Percentiles rank a stretch among this genome's conserved stretches.
phyloP scores from a whole-genome alignment of 2,888 invertebrate species.

The Ennomos fuscantarius region DNA sequence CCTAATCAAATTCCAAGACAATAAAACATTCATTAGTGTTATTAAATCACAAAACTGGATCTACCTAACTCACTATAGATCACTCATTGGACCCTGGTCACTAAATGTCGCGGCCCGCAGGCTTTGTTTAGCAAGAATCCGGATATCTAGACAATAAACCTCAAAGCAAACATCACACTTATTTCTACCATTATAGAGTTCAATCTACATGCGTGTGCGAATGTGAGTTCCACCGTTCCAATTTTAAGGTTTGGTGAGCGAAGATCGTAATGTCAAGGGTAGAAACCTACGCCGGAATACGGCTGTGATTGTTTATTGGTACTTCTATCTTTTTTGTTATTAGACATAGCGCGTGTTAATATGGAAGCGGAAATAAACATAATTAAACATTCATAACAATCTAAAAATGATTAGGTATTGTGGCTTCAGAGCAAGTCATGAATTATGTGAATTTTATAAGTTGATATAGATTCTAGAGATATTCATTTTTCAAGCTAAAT shows the following conservation, averaged over 20 bases:
- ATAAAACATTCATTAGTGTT: slow-evolving; percentile 24
- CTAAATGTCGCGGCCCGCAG: slow-evolving; percentile 34
- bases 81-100: slow-evolving; percentile 36
- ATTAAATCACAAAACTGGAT: slow-evolving; percentile 39
- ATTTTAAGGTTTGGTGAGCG: slow-evolving; percentile 25
- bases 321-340: slow-evolving; percentile 12
- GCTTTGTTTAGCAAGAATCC: slow-evolving; percentile 43
- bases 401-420: no score
- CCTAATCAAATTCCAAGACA: slow-evolving; percentile 1
- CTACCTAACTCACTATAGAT: slow-evolving; percentile 42
- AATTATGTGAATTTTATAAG: no score
- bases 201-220: slow-evolving; percentile 12
- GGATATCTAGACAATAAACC: slow-evolving; percentile 41
- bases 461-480: no score
- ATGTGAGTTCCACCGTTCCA: slow-evolving; percentile 39
- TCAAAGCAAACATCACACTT: slow-evolving; percentile 21
- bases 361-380: neutral
- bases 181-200: slow-evolving; percentile 16
- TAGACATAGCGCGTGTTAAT: slow-evolving; percentile 8
- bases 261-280: slow-evolving; percentile 66
- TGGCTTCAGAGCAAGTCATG: no score
- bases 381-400: no score
- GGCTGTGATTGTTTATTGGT: slow-evolving; percentile 19
- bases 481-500: no score
- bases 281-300: slow-evolving; percentile 32